These are phyloP conservation scores for Cryptocephalus primarius DNA, from an alignment of 2,888 invertebrate genomes.

Conservation along the genomic window DNA sequence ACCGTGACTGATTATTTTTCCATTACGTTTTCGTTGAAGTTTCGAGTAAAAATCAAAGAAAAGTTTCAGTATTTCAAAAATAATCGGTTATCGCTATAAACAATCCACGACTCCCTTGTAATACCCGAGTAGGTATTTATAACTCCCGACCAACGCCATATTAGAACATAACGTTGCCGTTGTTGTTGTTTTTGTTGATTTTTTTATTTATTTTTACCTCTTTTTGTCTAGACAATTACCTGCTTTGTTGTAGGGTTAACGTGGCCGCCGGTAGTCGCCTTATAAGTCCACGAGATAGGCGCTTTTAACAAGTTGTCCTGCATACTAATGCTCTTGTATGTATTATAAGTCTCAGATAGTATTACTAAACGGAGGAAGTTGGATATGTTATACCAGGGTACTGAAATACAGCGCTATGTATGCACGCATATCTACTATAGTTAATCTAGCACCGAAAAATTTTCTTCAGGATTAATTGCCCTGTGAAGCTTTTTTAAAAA, in stretches of 20 bases:
- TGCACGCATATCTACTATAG: no score
- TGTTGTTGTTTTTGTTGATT: no score
- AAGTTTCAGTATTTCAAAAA: neutral
- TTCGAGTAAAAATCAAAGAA: no score
- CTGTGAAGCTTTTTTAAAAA: no score
- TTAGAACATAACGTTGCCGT: conserved; percentile 5
- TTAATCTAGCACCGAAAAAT: no score
- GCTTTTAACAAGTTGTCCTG: conserved; percentile 10
- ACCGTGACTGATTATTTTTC: no score
- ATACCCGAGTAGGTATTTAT: neutral
- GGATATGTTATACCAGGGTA: no score
- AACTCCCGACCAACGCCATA: conserved; percentile 7
- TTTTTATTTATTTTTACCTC: conserved; percentile 1
- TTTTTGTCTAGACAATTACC: conserved; percentile 8
- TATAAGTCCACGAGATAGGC: conserved; percentile 12
- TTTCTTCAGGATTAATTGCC: no score
- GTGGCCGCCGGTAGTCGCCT: conserved; percentile 5
- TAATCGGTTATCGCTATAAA: neutral
- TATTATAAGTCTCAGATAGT: no score
- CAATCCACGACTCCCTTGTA: conserved; percentile 1
- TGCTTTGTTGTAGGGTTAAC: conserved; percentile 8
- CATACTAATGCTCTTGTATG: conserved; percentile 8
- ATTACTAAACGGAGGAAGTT: no score
- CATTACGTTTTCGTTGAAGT: no score
- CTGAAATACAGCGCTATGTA: no score